A percentile compares a stretch with the other conserved stretches of the same genome.
phyloP scores from a whole-genome alignment of 2,113 vertebrate genomes.

The Pionites leucogaster region DNA sequence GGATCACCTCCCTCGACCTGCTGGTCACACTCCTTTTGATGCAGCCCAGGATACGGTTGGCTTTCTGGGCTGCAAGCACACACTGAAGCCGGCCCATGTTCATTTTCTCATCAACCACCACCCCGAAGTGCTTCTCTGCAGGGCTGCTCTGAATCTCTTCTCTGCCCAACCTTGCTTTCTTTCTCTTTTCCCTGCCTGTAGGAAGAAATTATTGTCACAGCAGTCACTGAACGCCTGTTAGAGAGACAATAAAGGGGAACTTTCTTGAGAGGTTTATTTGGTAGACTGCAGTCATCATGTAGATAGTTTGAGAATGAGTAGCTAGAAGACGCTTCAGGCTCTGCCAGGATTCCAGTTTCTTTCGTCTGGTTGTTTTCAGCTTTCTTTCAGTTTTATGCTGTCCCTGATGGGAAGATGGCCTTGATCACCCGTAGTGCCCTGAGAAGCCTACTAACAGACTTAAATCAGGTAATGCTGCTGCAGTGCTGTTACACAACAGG shows the following conservation, averaged over 20 bases:
- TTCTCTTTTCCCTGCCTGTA: not conserved
- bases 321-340: not conserved
- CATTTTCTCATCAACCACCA: too few species aligned
- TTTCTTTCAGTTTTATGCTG: conserved; percentile 75
- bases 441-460: conserved; percentile 78
- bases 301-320: not conserved
- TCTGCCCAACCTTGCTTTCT: not conserved
- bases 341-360: not conserved
- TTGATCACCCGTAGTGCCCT: conserved; percentile 73
- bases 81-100: too few species aligned
- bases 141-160: too few species aligned
- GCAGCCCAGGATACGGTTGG: too few species aligned
- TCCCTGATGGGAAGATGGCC: not conserved
- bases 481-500: not conserved
- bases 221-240: not conserved
- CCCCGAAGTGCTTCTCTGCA: too few species aligned
- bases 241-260: not conserved
- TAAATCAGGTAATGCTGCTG: conserved; percentile 78
- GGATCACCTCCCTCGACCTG: too few species aligned
- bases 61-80: too few species aligned
- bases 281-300: not conserved
- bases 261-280: not conserved
- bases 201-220: not conserved
- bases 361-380: conserved; percentile 55
- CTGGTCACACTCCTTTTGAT: too few species aligned